Base-by-base conservation (phyloP, 2,113 vertebrate genomes). In the Rhinichthys klamathensis region DNA sequence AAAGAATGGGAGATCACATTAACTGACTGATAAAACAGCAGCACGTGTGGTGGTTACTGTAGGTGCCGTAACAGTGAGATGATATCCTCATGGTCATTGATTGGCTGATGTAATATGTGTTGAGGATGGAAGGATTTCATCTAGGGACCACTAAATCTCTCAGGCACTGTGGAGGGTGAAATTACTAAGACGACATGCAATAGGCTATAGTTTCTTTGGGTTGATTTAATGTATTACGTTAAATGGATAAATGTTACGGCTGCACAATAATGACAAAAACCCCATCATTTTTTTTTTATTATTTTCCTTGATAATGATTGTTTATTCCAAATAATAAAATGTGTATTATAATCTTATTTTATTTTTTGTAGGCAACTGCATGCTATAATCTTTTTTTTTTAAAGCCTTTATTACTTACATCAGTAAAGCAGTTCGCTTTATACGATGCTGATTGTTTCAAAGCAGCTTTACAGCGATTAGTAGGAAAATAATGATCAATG, bases 11-110 rank as follows among this genome's bases (percentile, higher is more conserved):
- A 58, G 75, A 87, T 83, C 44, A 18, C 69, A 49, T 80, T 76
- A 83, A 75, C 18, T 65, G 73, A 49, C 49, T 60, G 82, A 72
- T 79, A 63, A 75, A 83, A 51, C 80, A 82, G 46, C 69, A 84
- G 70, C 9, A 6, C 2, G 38, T 60, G 75, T 41, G n/a, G 58
- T 44, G 18, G 11, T 8, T 35, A 4, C 70, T 56, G 58, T 44
- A 56, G 44, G n/a, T 16, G 46, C 35, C 21, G 27, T 75, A 41
- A 61, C 41, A 51, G 49, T 69, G 51, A 82, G 49, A 77, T 21
- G 27, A 77, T 61, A 27, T 12, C 41, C 58, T 38, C 18, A 30
- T 49, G 25, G 25, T 44, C 77, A 69, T 86, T 77, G 77, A 81
- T 61, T 75, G 13, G 58, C 30, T 84, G 58, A 77, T 82, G 51